Evolutionary conservation across 2,113 vertebrate species (phyloP).

Genomic region (Epinephelus lanceolatus): DNA sequence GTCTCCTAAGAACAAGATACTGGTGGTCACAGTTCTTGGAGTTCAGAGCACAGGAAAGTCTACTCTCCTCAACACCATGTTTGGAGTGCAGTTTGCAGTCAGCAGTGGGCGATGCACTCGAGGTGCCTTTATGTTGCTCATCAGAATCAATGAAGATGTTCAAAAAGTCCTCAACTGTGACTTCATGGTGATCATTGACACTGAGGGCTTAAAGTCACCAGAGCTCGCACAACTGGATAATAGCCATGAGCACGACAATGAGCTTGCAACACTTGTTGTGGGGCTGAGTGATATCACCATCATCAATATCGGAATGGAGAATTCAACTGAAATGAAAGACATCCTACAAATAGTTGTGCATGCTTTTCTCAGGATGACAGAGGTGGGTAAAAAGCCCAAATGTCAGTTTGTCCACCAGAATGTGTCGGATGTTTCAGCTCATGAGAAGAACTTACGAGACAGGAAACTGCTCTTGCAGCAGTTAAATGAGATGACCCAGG

Average conservation of each 20-base stretch:
- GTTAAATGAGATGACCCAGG: slow-evolving; percentile 80
- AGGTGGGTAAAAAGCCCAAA: slow-evolving; percentile 83
- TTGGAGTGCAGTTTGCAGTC: slow-evolving; percentile 88
- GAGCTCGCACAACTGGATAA: slow-evolving; percentile 74
- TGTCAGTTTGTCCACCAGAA: slow-evolving; percentile 88
- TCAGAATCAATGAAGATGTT: no score
- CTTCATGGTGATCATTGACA: no score
- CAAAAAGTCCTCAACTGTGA: no score
- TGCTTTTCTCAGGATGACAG: slow-evolving; percentile 79
- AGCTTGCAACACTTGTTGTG: slow-evolving; percentile 85
- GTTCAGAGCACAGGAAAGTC: slow-evolving; percentile 90
- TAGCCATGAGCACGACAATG: slow-evolving; percentile 83
- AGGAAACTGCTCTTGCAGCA: slow-evolving; percentile 78
- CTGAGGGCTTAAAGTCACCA: slow-evolving; percentile 66
- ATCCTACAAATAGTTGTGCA: slow-evolving; percentile 80
- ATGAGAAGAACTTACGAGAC: slow-evolving; percentile 82
- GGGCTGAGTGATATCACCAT: slow-evolving; percentile 86
- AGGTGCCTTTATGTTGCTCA: no score
- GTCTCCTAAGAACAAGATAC: slow-evolving; percentile 74
- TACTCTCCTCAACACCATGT: slow-evolving; percentile 90
- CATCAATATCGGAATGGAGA: slow-evolving; percentile 83
- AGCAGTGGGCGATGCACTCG: slow-evolving; percentile 79
- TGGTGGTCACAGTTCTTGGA: slow-evolving; percentile 85
- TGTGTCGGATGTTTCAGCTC: slow-evolving; percentile 79
- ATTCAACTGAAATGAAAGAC: slow-evolving; percentile 77